Base-by-base conservation (phyloP, 2,113 vertebrate genomes). In the Marmota monax region DNA sequence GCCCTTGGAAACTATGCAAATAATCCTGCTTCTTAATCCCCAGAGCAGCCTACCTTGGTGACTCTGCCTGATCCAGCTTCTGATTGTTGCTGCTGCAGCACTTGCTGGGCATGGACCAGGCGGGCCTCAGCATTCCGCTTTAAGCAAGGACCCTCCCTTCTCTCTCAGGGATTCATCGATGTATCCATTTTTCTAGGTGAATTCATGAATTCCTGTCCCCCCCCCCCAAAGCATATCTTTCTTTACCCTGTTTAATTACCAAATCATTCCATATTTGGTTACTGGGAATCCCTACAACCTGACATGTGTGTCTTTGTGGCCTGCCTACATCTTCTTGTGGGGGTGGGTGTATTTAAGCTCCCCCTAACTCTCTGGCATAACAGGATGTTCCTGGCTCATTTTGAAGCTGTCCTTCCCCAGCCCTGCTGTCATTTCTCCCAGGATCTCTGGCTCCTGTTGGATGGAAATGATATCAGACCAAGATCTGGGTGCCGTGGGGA, bases 301-400 rank as follows among this genome's bases (percentile, higher is more conserved):
- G 72, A 37, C 17, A 9, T 78, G 53, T 77, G 27, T 25, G 14
- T 80, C 45, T 34, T 76, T 63, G 5, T 74, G 29, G 80, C 48
- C 17, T 20, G 14, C 34, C 39, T 82, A 48, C 48, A n/a, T 56
- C 25, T 72, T 37, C 53, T 29, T 14, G 2, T 48, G 4, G 20
- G 16, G 2, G 72, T 78, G 27, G 3, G 72, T 70, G 51, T 18
- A 1, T 45, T 14, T 51, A 74, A 29, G 25, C 45, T 37, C 58
- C 84, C n/a, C 67, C 82, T 83, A 74, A 56, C 61, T 45, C 92
- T 92, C 72, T 76, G 42, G 61, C 29, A 14, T 88, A 76, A 87
- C 45, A 82, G n/a, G 25, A 51, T 79, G 42, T 74, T 96, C 58
- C 34, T 90, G 48, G 37, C 42, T 79, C 42, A 45, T 56, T 29